Evolutionary conservation across 1,140 invertebrate genomes (phyloP), one percentile per base, ranked within the genome.

Genomic region (Periplaneta americana): DNA sequence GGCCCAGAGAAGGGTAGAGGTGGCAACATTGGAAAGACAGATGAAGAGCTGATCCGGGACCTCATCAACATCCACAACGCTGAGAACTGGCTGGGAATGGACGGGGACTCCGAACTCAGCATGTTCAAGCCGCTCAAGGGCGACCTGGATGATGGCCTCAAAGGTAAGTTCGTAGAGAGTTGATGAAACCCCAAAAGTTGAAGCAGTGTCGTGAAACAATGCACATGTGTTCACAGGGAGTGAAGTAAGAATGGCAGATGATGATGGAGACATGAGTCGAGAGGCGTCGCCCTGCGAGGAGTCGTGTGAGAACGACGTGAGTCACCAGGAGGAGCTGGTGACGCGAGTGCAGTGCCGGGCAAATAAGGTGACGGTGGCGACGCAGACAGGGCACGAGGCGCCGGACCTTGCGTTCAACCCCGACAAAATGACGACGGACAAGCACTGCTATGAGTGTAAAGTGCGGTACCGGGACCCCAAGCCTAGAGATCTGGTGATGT

Each of bases 361-460:
- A 77, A 66, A 66, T 17, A 86, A 86, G 84, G 85, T 85, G 28
- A 86, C 86, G 22, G 86, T 86, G 22, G 86, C 94, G 8, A 96
- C 95, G 1, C 95, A 96, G 87, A 96, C 95, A 0, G 94, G 94
- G 5, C 94, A 94, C 78, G 94, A 94, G 85, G 90, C 92, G 5
- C 92, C 93, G 0, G 92, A 93, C 83, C 89, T 91, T 35, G 88
- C 87, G 18, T 96, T 94, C 86, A 91, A 94, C 83, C 90, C 92
- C n/a, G 91, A 94, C 36, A 95, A 95, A 87, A 92, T 96, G 87
- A 93, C 93, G 1, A 89, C 93, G 5, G 96, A 98, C 86, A 92
- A 94, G 5, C 94, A 97, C 86, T 99, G 98, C 89, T 95, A 96
- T 87, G 96, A 98, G 87, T 99, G 98, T 88, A 96, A 96, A 87